Percentiles rank a stretch among this genome's conserved stretches.
phyloP scores from a whole-genome alignment of 1,140 invertebrate genomes.

The Doryteuthis pealeii region DNA sequence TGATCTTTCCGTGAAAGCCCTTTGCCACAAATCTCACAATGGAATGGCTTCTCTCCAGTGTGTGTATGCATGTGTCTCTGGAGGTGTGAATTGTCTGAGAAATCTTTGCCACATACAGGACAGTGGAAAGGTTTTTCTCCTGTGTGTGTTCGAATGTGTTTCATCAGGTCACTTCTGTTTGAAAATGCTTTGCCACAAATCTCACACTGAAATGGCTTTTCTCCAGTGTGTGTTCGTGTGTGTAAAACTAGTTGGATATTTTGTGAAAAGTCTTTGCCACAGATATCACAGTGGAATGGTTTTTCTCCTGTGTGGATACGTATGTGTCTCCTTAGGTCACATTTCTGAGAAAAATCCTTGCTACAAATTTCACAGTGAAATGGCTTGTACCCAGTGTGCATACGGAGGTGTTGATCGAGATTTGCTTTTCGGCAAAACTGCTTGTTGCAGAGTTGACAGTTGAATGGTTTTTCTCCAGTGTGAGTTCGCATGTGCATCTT shows the following conservation, averaged over 20 bases:
- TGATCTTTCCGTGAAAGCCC: no score
- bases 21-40: constrained; percentile 51
- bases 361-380: constrained; percentile 8
- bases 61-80: constrained; percentile 58
- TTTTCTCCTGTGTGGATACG: neutral
- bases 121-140: constrained; percentile 50
- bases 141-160: constrained; percentile 65
- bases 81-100: constrained; percentile 61
- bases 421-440: neutral
- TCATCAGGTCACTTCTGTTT: constrained; percentile 86
- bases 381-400: constrained; percentile 1
- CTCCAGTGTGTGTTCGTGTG: constrained; percentile 94
- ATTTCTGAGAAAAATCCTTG: neutral
- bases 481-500: constrained; percentile 19
- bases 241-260: constrained; percentile 93
- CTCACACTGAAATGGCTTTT: constrained; percentile 94
- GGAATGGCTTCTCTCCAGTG: constrained; percentile 49
- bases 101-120: constrained; percentile 61
- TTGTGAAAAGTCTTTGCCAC: constrained; percentile 68
- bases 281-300: constrained; percentile 17
- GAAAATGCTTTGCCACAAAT: constrained; percentile 94
- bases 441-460: constrained; percentile 11
- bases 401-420: constrained; percentile 7
- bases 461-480: constrained; percentile 4
- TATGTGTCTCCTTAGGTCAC: neutral